phyloP scores from a whole-genome alignment of 2,797 vertebrate species.

The Trachurus trachurus region DNA sequence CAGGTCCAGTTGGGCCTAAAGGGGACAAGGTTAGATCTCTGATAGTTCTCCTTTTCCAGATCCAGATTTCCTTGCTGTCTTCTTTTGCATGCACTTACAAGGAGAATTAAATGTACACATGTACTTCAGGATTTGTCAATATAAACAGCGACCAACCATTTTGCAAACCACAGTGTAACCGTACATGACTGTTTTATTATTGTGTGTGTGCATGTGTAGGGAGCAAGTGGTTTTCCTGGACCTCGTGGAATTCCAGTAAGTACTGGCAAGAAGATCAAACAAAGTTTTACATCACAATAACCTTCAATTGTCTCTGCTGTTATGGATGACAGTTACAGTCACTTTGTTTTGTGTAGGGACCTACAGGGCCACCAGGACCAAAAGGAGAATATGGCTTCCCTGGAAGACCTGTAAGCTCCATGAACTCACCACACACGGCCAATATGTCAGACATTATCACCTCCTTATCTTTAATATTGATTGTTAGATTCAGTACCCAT shows the following conservation, averaged over 20 bases:
- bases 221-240: slow-evolving; percentile 88
- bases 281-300: neutral
- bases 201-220: slow-evolving; percentile 75
- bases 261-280: neutral
- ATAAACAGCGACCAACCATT: neutral
- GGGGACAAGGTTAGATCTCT: slow-evolving; percentile 84
- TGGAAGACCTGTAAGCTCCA: slow-evolving; percentile 91
- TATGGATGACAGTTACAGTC: neutral
- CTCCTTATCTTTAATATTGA: neutral
- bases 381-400: slow-evolving; percentile 96
- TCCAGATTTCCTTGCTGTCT: neutral
- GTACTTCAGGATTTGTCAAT: neutral
- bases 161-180: neutral
- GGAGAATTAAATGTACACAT: neutral
- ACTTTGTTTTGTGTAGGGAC: slow-evolving; percentile 85
- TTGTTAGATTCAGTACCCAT: neutral
- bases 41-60: neutral
- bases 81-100: neutral
- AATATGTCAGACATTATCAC: neutral
- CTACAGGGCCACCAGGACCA: slow-evolving; percentile 88
- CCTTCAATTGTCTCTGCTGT: neutral
- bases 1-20: slow-evolving; percentile 83
- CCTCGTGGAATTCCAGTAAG: slow-evolving; percentile 78
- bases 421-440: neutral
- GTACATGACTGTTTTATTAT: neutral